phyloP scores from a whole-genome alignment of 2,888 invertebrate genomes.

The Chouioia cunea region DNA sequence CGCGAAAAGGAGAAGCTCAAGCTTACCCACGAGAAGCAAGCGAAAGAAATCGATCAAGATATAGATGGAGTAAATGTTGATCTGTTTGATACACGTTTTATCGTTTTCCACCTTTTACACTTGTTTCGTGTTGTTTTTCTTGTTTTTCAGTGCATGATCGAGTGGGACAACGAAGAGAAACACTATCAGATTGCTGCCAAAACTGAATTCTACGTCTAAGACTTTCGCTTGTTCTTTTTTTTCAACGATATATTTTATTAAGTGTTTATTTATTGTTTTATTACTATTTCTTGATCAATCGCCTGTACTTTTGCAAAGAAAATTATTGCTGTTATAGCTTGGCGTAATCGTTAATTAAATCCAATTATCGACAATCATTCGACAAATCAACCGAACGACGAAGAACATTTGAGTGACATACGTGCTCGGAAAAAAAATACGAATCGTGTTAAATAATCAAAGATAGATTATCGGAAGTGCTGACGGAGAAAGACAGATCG shows the following conservation, averaged over 20 bases:
- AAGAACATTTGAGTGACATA: background rate
- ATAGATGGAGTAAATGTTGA: conserved; percentile 65
- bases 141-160: conserved; percentile 66
- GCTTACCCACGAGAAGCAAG: conserved; percentile 73
- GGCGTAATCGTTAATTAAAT: too few relatives aligned
- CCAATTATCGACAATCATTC: too few relatives aligned
- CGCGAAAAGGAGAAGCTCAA: conserved; percentile 73
- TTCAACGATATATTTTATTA: background rate
- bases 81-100: conserved; percentile 2
- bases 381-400: too few relatives aligned
- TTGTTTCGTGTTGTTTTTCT: conserved; percentile 1
- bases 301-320: too few relatives aligned
- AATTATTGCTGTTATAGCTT: too few relatives aligned
- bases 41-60: conserved; percentile 69
- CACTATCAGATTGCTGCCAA: conserved; percentile 68
- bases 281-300: too few relatives aligned
- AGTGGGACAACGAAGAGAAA: conserved; percentile 68
- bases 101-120: conserved; percentile 2
- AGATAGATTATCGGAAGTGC: conserved; percentile 14
- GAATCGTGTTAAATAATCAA: conserved; percentile 5
- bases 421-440: conserved; percentile 4
- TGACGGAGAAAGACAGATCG: too few relatives aligned
- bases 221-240: background rate
- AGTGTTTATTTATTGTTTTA: too few relatives aligned
- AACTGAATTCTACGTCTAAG: conserved; percentile 69